These are phyloP conservation scores for Euwallacea similis DNA, from an alignment of 1,140 invertebrate genomes.

Conservation along the genomic window DNA sequence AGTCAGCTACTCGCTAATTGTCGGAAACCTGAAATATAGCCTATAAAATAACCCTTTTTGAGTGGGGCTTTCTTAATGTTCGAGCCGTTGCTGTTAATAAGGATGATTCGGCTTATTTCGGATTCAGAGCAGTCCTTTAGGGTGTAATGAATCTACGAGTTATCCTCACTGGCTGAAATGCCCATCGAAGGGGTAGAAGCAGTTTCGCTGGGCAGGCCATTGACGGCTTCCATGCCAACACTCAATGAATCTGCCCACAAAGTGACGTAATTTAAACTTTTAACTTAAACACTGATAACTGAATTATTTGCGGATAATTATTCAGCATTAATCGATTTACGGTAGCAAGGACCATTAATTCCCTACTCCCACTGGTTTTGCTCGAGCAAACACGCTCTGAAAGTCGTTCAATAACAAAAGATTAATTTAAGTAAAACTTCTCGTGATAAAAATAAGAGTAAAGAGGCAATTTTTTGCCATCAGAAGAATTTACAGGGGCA, in stretches of 20 bases:
- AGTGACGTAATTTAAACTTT: not conserved
- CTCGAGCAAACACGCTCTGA: not conserved
- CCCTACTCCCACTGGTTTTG: not conserved
- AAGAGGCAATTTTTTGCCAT: not conserved
- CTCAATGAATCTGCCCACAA: not conserved
- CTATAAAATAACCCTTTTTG: conserved; percentile 49
- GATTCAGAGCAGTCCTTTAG: conserved; percentile 6
- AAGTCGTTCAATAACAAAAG: too few species aligned
- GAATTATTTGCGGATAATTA: conserved; percentile 2
- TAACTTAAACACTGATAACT: conserved; percentile 1
- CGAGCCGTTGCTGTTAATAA: conserved; percentile 32
- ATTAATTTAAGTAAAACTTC: too few species aligned
- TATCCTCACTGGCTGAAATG: too few species aligned
- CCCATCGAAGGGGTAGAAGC: too few species aligned
- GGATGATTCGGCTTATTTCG: conserved; percentile 25
- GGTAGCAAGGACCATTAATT: conserved; percentile 8
- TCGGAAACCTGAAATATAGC: conserved; percentile 49
- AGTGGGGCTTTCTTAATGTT: conserved; percentile 32
- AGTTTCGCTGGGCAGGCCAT: too few species aligned
- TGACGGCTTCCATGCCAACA: too few species aligned
- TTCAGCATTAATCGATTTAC: conserved; percentile 1
- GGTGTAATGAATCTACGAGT: not conserved
- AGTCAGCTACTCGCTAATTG: conserved; percentile 53
- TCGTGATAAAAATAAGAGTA: too few species aligned
- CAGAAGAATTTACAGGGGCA: conserved; percentile 12